Percentiles rank a stretch among this genome's conserved stretches.
Conservation (phyloP, 37 sponge, comb jelly and placozoan species). For the Diacarnus erythraeanus region DNA sequence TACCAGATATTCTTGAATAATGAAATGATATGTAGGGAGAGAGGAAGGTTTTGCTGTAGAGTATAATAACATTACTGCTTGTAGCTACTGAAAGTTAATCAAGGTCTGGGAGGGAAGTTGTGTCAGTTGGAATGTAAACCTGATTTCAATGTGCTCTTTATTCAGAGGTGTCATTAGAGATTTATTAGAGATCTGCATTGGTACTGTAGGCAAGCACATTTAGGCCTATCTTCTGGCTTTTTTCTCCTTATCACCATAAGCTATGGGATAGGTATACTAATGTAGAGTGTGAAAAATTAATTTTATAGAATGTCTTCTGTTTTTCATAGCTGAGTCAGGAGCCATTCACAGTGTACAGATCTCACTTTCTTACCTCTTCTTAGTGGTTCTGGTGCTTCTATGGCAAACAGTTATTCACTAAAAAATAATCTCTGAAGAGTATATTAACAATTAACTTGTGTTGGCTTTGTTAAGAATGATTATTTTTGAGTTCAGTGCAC, state of each 20-base stretch:
- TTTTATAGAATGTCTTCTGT: not conserved
- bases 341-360: not conserved
- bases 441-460: too few relatives aligned
- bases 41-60: too few relatives aligned
- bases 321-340: slow-evolving; percentile 43
- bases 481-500: too few relatives aligned
- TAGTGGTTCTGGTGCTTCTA: not conserved
- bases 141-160: not conserved
- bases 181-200: too few relatives aligned
- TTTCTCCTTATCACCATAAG: too few relatives aligned
- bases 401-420: not conserved
- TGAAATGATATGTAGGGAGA: too few relatives aligned
- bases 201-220: too few relatives aligned
- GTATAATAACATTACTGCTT: not conserved
- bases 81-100: not conserved
- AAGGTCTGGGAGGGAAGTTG: not conserved
- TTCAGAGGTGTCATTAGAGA: too few relatives aligned
- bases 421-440: too few relatives aligned
- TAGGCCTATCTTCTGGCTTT: too few relatives aligned
- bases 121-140: not conserved
- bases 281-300: not conserved
- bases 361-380: not conserved
- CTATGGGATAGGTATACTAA: not conserved
- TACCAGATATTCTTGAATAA: too few relatives aligned
- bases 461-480: too few relatives aligned